Evolutionary conservation across 1,140 invertebrate genomes (phyloP).

Genomic region (Pristionchus pacificus): DNA sequence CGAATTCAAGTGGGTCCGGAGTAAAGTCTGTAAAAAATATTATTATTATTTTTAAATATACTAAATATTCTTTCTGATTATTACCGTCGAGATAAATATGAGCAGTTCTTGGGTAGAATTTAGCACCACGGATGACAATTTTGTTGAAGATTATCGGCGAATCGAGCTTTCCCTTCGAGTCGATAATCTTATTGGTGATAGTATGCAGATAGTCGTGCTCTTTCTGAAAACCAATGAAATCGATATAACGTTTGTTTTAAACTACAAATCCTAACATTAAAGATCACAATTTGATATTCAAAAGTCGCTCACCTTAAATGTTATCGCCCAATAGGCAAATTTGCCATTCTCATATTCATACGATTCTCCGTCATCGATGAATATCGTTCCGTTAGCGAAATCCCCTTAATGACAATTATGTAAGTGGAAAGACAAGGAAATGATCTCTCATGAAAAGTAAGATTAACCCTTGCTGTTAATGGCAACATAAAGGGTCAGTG

Average conservation of each 20-base stretch:
- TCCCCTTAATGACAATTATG: conserved; percentile 39
- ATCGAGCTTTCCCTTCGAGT: conserved; percentile 29
- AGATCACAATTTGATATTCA: neutral
- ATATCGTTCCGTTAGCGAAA: conserved; percentile 73
- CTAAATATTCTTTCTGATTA: no score
- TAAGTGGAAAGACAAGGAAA: neutral
- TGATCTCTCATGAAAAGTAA: neutral
- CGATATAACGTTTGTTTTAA: neutral
- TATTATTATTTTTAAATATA: neutral
- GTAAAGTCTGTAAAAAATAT: conserved; percentile 47
- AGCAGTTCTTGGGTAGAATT: conserved; percentile 53
- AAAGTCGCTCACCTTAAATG: conserved; percentile 28
- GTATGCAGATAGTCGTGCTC: conserved; percentile 35
- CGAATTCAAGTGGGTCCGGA: conserved; percentile 53
- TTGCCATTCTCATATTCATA: conserved; percentile 70
- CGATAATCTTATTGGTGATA: conserved; percentile 35
- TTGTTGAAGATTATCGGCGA: conserved; percentile 43
- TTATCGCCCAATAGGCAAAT: conserved; percentile 37
- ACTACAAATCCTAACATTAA: no score
- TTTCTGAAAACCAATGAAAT: conserved; percentile 13
- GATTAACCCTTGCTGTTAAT: conserved; percentile 66
- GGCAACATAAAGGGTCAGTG: conserved; percentile 79
- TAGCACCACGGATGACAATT: conserved; percentile 53
- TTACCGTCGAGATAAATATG: conserved; percentile 52
- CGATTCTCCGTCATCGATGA: conserved; percentile 83